Conservation (phyloP, 2,888 invertebrate genomes). For the Drosophila prolongata region DNA sequence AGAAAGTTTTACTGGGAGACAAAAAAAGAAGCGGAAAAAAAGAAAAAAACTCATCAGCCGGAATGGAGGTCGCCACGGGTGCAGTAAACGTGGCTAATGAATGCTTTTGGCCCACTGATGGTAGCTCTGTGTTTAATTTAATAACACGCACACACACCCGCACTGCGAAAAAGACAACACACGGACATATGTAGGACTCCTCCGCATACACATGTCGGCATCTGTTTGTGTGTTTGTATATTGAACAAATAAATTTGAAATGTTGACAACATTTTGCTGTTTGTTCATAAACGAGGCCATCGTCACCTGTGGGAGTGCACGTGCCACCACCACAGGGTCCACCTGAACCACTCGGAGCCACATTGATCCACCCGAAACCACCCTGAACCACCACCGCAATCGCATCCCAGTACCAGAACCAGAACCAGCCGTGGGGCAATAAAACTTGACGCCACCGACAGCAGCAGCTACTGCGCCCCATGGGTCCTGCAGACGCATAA, state of each 20-base stretch:
- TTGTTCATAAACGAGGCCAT: constrained; percentile 81
- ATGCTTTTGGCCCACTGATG: constrained; percentile 78
- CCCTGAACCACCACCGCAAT: constrained; percentile 10
- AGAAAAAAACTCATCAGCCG: constrained; percentile 71
- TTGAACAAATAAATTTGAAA: constrained; percentile 80
- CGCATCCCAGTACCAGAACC: constrained; percentile 21
- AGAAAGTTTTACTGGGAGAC: constrained; percentile 59
- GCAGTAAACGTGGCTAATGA: constrained; percentile 80
- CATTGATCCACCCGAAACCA: constrained; percentile 6
- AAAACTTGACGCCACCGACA: constrained; percentile 58
- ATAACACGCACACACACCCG: constrained; percentile 51
- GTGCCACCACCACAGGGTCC: constrained; percentile 32
- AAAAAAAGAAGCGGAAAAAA: constrained; percentile 38
- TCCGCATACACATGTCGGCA: constrained; percentile 55
- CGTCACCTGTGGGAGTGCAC: constrained; percentile 77
- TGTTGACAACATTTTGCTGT: constrained; percentile 80
- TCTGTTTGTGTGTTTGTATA: constrained; percentile 60
- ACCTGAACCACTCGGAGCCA: not conserved
- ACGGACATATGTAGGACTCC: constrained; percentile 43
- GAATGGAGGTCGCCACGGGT: constrained; percentile 81
- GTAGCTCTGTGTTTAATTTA: constrained; percentile 62
- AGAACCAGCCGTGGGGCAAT: constrained; percentile 32
- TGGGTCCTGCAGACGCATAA: constrained; percentile 58
- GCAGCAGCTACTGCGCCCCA: constrained; percentile 50
- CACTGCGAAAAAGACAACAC: constrained; percentile 23